Base-by-base conservation (phyloP, 2,797 vertebrate genomes). In the Falco naumanni region DNA sequence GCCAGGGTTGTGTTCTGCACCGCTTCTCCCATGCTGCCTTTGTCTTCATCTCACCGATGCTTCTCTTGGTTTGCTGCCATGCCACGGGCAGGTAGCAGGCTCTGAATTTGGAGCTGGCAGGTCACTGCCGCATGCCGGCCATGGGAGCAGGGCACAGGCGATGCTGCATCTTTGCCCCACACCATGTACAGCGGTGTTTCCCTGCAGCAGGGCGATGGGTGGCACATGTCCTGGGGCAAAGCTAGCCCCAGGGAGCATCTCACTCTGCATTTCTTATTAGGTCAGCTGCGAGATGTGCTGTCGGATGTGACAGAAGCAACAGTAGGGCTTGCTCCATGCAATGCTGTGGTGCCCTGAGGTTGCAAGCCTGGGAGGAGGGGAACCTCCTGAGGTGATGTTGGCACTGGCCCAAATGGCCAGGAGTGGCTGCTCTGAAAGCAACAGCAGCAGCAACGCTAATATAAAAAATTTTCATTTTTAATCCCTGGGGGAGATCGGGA, bases 51-150 rank as follows among this genome's bases (percentile, higher is more conserved):
- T 14, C 26, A 14, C 72, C n/a, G 9, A 20, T 5, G 7, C n/a
- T 6, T 48, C 20, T 31, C 56, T 37, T 0, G 56, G 10, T 31
- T 60, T 7, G n/a, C 45, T 11, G 43, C 56, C n/a, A 1, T 15
- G 34, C 34, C n/a, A 43, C 9, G 9, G 71, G 43, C n/a, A 8
- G n/a, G 56, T 4, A 3, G 26, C 54, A 6, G 56, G 26, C 45
- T n/a, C n/a, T 6, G 21, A 47, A 33, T 63, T 20, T 13, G 2
- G 2, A 2, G 20, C 25, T 5, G 6, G 43, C 26, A 13, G 56
- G 28, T 24, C n/a, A 5, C 72, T 5, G 3, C 5, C 5, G 54
- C 5, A 1, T 1, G 6, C 29, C 5, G 2, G n/a, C 13, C 41
- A 14, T 43, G 41, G 41, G 41, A 43, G 41, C 41, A 43, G 41